These are phyloP conservation scores for Varecia variegata DNA, from an alignment of 2,797 vertebrate genomes.

Conservation along the genomic window DNA sequence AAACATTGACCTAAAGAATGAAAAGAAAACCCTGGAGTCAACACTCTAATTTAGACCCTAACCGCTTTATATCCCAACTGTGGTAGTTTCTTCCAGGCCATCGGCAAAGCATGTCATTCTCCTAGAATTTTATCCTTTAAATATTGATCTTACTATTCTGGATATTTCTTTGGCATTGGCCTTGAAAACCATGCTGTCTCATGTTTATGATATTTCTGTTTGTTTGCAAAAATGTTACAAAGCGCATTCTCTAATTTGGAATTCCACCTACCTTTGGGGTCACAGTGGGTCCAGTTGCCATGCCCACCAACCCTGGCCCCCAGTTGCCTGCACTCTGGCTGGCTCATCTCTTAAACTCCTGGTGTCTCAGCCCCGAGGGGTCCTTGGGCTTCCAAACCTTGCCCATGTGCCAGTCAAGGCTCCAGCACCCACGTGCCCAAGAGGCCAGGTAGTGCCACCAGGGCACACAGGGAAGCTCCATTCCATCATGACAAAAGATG, in stretches of 20 bases:
- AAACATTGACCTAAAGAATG: not conserved
- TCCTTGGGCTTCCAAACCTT: not conserved
- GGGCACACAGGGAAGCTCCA: no score
- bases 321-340: no score
- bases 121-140: not conserved
- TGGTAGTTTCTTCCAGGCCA: not conserved
- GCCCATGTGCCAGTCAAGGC: fast-evolving
- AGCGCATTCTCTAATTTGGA: not conserved
- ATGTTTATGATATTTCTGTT: not conserved
- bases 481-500: fast-evolving
- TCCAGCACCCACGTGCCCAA: not conserved
- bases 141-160: not conserved
- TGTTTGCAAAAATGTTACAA: not conserved
- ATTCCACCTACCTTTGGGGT: not conserved
- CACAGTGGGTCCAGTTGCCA: no score
- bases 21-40: not conserved
- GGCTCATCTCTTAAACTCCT: not conserved
- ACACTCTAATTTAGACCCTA: not conserved
- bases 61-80: not conserved
- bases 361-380: not conserved
- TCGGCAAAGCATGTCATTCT: not conserved
- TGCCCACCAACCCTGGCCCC: fast-evolving
- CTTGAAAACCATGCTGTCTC: not conserved
- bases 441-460: not conserved
- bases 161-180: not conserved